Percentiles rank a stretch among this genome's conserved stretches.
phyloP scores from a whole-genome alignment of 2,797 vertebrate genomes.

The Rhodeus uyekii region DNA sequence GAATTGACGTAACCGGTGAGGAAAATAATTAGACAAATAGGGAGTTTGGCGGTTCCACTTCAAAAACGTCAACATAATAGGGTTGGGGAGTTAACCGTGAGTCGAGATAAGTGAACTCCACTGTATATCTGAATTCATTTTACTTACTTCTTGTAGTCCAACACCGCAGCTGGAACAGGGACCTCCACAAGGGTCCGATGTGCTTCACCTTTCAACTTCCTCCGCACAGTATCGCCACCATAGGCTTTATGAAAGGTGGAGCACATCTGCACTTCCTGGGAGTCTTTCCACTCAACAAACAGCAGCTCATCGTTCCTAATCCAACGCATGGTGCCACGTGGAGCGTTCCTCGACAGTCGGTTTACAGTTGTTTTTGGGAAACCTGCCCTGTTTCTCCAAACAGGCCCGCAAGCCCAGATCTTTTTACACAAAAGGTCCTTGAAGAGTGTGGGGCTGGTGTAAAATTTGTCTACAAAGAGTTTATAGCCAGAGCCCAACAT shows the following conservation, averaged over 20 bases:
- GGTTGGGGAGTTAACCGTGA: no score
- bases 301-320: slow-evolving; percentile 34
- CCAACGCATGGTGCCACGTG: slow-evolving; percentile 33
- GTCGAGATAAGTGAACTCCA: no score
- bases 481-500: slow-evolving; percentile 70
- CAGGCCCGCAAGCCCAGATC: slow-evolving; percentile 57
- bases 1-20: no score
- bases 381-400: slow-evolving; percentile 52
- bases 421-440: slow-evolving; percentile 8
- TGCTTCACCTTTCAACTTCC: neutral
- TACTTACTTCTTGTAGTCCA: slow-evolving; percentile 17
- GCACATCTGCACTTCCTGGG: slow-evolving; percentile 35
- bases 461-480: slow-evolving; percentile 72
- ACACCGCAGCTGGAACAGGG: neutral
- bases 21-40: no score
- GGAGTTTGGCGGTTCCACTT: no score
- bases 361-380: slow-evolving; percentile 22
- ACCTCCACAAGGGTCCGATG: neutral
- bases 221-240: neutral
- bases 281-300: slow-evolving; percentile 46
- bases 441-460: slow-evolving; percentile 67
- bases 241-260: slow-evolving; percentile 41
- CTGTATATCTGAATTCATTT: neutral
- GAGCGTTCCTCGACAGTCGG: neutral
- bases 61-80: no score